Evolutionary conservation across 2,797 vertebrate species (phyloP).

Genomic region (Scomberomorus guttatus): DNA sequence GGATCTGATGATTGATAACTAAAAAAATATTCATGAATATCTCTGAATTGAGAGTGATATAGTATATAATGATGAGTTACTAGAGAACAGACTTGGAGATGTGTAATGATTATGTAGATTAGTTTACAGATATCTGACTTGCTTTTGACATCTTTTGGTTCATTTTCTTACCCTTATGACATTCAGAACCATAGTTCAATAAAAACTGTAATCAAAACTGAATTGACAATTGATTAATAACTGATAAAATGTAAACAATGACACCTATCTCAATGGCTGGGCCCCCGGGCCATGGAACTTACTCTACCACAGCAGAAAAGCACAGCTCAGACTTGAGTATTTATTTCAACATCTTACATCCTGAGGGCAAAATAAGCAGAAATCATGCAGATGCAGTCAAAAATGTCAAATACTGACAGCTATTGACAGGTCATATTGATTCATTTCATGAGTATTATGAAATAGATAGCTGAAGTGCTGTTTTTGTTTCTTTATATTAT

Average conservation of each 20-base stretch:
- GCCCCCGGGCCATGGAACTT: background rate
- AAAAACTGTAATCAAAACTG: background rate
- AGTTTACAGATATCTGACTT: background rate
- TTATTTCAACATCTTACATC: constrained; percentile 19
- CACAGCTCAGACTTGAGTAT: constrained; percentile 14
- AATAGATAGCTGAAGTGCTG: background rate
- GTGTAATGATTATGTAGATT: too few relatives aligned
- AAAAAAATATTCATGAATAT: background rate
- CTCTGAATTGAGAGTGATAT: background rate
- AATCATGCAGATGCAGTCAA: constrained; percentile 4
- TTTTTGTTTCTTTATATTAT: background rate
- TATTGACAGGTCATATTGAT: constrained; percentile 1
- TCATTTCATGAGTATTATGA: background rate
- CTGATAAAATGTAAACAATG: background rate
- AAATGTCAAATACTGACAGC: constrained; percentile 14
- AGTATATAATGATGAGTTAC: too few relatives aligned
- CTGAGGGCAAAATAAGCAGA: constrained; percentile 12
- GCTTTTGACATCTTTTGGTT: background rate
- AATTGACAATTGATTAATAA: too few relatives aligned
- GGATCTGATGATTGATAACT: background rate
- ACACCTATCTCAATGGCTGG: background rate
- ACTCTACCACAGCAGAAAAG: constrained; percentile 2
- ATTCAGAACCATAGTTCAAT: background rate
- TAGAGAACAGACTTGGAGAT: background rate
- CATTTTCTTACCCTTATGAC: background rate